phyloP scores from a whole-genome alignment of 2,888 invertebrate species.

The Sialis fuliginosa region DNA sequence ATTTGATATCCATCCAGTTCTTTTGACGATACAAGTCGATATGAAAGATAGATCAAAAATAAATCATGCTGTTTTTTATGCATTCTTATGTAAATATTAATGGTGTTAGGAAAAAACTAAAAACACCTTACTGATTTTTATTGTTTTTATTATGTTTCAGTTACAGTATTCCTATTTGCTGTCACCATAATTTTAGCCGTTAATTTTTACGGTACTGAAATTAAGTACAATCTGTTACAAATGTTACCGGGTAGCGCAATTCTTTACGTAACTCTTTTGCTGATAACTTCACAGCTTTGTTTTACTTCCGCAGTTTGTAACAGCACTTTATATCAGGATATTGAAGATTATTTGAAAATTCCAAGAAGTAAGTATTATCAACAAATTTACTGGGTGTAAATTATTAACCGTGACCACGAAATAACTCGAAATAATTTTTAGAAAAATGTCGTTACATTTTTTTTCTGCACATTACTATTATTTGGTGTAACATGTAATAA shows the following conservation, averaged over 20 bases:
- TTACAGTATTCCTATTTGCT: slow-evolving; percentile 43
- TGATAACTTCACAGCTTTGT: slow-evolving; percentile 61
- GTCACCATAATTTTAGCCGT: slow-evolving; percentile 43
- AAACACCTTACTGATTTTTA: neutral
- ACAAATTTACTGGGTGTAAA: no score
- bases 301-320: slow-evolving; percentile 61
- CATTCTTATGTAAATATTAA: slow-evolving; percentile 41
- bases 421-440: no score
- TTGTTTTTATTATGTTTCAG: slow-evolving; percentile 17
- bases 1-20: slow-evolving; percentile 67
- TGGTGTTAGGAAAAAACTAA: neutral
- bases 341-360: slow-evolving; percentile 59
- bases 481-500: no score
- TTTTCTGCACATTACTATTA: no score
- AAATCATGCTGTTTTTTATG: slow-evolving; percentile 48
- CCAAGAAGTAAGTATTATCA: slow-evolving; percentile 40
- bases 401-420: no score
- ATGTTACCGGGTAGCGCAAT: slow-evolving; percentile 42
- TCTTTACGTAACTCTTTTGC: slow-evolving; percentile 46
- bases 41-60: slow-evolving; percentile 66
- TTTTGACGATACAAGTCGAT: slow-evolving; percentile 82
- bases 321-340: slow-evolving; percentile 64
- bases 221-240: slow-evolving; percentile 48
- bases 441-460: no score
- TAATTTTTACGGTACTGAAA: slow-evolving; percentile 41